Conservation (phyloP, 2,888 invertebrate genomes). For the Rotaria sp. region DNA sequence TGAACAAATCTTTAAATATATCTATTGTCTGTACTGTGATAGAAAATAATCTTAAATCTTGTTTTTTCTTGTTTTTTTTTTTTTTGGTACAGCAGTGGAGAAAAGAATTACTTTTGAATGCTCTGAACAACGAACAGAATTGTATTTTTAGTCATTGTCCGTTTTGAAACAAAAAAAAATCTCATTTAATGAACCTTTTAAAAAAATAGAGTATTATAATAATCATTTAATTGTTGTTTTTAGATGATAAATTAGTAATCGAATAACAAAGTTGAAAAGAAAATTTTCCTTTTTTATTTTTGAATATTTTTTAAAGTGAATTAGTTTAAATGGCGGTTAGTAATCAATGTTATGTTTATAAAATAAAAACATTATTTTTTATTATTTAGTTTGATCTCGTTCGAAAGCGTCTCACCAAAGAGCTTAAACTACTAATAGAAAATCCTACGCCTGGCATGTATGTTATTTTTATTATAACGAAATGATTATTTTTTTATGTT, state of each 20-base stretch:
- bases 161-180: too few relatives aligned
- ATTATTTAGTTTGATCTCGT: not conserved
- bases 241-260: not conserved
- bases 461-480: not conserved
- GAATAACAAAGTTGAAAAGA: not conserved
- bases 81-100: too few relatives aligned
- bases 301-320: not conserved
- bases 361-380: not conserved
- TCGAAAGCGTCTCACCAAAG: slow-evolving; percentile 3
- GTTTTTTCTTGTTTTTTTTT: too few relatives aligned
- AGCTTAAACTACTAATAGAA: not conserved
- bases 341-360: not conserved
- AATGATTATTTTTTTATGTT: not conserved
- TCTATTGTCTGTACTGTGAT: not conserved
- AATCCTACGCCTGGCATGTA: slow-evolving; percentile 15
- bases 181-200: too few relatives aligned
- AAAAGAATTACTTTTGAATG: too few relatives aligned
- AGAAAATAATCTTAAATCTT: too few relatives aligned
- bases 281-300: not conserved
- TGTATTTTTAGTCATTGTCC: too few relatives aligned
- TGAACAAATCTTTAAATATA: not conserved
- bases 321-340: not conserved
- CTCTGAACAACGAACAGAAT: too few relatives aligned
- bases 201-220: not conserved
- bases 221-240: not conserved